Conservation (phyloP, 2,113 vertebrate species). For the Eurypyga helias region DNA sequence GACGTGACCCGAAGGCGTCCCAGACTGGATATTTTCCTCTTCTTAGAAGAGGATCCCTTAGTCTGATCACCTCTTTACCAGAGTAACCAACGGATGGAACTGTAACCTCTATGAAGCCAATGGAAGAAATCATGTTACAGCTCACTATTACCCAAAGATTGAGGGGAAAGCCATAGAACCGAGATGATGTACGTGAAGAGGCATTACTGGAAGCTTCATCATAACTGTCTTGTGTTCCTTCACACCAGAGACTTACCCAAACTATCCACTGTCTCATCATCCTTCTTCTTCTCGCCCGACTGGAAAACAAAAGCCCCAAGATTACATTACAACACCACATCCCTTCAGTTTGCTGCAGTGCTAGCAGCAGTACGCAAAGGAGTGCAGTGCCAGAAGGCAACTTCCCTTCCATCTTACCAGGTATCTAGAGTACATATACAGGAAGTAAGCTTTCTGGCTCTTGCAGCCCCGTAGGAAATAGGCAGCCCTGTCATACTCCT, state of each 20-base stretch:
- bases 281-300: constrained; percentile 99
- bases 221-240: background rate
- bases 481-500: constrained; percentile 96
- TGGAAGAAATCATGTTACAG: background rate
- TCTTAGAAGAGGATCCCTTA: background rate
- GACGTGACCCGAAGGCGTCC: background rate
- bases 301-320: constrained; percentile 66
- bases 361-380: background rate
- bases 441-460: constrained; percentile 96
- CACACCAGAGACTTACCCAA: constrained; percentile 83
- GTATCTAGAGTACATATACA: constrained; percentile 99
- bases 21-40: background rate
- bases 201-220: background rate
- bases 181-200: background rate
- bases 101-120: background rate
- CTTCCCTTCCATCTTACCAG: constrained; percentile 81
- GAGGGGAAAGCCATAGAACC: background rate
- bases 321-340: background rate
- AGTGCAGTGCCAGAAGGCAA: background rate
- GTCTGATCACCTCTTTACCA: background rate
- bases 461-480: constrained; percentile 94
- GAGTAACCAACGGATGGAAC: background rate
- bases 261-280: constrained; percentile 97
- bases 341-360: background rate
- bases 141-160: background rate